Evolutionary conservation across 2,797 vertebrate genomes (phyloP), one percentile per base, ranked within the genome.

Genomic region (Ctenopoma kingsleyae): DNA sequence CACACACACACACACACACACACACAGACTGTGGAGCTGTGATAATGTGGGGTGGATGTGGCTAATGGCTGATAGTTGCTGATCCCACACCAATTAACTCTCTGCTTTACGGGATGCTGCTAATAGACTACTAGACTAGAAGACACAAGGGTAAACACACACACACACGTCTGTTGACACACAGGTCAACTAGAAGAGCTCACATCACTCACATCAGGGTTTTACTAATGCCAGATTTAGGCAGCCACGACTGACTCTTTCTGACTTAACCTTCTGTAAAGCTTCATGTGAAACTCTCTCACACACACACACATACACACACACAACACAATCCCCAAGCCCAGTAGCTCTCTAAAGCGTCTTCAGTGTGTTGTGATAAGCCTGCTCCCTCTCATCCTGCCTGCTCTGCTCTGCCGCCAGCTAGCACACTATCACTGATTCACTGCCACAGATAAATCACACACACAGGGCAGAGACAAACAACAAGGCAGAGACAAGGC

Each of bases 1-100:
- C 64, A 60, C 40, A 23, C 19, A 12, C 23, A 35, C 32, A 56
- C 43, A 47, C 17, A 43, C 12, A 40, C 46, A 58, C n/a, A n/a
- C 43, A 40, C 13, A 36, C 51, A 20, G 6, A 52, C 17, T 60
- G 47, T 32, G 64, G 6, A 80, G 83, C 76, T 78, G 82, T 76
- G 83, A 86, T 84, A 83, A 82, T 71, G 80, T 59, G 65, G 67
- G 63, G 63, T 77, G 61, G 53, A 81, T 83, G 76, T 73, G 85
- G 81, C 87, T 91, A 90, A 92, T 54, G 78, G 80, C 85, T 76
- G 84, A 78, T 81, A 85, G 71, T 65, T 80, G 65, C 86, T 84
- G 88, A 88, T 87, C 70, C 66, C 59, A 80, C 85, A 74, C 80
- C 71, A 79, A 89, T 70, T 81, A 84, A 78, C 67, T 74, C 59